Evolutionary conservation across 92 coral and sea anemone species (phyloP).

Genomic region (Siderastrea radians): DNA sequence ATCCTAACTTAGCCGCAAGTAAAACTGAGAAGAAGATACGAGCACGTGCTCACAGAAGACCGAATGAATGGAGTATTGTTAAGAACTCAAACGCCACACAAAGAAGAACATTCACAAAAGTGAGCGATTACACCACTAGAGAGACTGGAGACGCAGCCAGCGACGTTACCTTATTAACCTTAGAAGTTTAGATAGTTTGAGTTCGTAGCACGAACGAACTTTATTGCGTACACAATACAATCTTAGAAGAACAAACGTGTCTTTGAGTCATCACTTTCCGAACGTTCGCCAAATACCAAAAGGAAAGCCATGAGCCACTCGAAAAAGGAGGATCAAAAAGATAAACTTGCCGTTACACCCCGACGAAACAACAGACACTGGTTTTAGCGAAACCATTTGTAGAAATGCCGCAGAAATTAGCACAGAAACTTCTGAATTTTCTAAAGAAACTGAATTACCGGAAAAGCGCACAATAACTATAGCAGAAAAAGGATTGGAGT

Average conservation of each 20-base stretch:
- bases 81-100: background rate
- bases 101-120: background rate
- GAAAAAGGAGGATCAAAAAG: background rate
- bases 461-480: slow-evolving; percentile 19
- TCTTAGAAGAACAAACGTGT: background rate
- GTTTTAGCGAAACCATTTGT: slow-evolving; percentile 33
- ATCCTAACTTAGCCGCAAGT: background rate
- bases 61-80: background rate
- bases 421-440: background rate
- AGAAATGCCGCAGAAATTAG: background rate
- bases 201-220: no score
- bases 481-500: slow-evolving; percentile 69
- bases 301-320: slow-evolving; percentile 3
- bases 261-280: slow-evolving; percentile 21
- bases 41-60: slow-evolving; percentile 18
- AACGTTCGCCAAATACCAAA: background rate
- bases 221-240: background rate
- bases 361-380: slow-evolving; percentile 38
- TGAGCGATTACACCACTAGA: background rate
- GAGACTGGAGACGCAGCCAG: no score
- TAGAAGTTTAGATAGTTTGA: no score
- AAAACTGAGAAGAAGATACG: background rate
- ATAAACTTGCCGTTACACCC: slow-evolving; percentile 14
- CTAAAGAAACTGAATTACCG: background rate
- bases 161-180: no score